phyloP scores from a whole-genome alignment of 2,888 invertebrate species.

The Caenorhabditis panamensis region DNA sequence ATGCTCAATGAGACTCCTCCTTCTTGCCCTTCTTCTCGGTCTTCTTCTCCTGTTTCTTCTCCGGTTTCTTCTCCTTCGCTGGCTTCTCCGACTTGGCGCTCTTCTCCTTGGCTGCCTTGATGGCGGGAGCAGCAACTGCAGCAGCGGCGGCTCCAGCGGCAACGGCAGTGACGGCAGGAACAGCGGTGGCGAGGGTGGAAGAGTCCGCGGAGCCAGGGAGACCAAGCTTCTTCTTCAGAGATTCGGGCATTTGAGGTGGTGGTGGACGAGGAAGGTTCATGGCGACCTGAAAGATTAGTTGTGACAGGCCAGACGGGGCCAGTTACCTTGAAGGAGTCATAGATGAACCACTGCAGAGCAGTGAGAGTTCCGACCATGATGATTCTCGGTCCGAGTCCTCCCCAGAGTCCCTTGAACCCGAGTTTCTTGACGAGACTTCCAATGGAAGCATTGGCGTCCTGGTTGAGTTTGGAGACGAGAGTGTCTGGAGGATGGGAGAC shows the following conservation, averaged over 20 bases:
- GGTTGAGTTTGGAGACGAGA: constrained; percentile 95
- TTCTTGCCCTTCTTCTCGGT: constrained; percentile 4
- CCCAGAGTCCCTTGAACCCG: constrained; percentile 84
- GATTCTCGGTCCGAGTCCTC: constrained; percentile 89
- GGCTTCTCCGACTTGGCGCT: constrained; percentile 19
- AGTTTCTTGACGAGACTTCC: constrained; percentile 87
- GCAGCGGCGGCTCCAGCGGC: constrained; percentile 4
- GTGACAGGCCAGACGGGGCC: too few relatives aligned
- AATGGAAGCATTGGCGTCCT: constrained; percentile 89
- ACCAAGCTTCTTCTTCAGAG: constrained; percentile 87
- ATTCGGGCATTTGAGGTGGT: constrained; percentile 96
- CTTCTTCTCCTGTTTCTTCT: too few relatives aligned
- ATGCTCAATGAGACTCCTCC: constrained; percentile 4
- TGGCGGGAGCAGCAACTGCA: constrained; percentile 7
- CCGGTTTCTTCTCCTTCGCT: constrained; percentile 18
- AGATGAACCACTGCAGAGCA: constrained; percentile 93
- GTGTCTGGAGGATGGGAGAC: constrained; percentile 98
- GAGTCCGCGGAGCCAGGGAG: constrained; percentile 73
- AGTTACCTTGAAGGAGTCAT: constrained; percentile 88
- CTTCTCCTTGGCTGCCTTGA: constrained; percentile 6
- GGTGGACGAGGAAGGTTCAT: constrained; percentile 92
- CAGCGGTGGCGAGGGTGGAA: background rate
- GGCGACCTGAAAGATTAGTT: constrained; percentile 74
- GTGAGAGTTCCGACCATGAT: constrained; percentile 94
- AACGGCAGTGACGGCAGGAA: background rate